Conservation (phyloP, 1,140 invertebrate genomes). For the Zaprionus taronus region DNA sequence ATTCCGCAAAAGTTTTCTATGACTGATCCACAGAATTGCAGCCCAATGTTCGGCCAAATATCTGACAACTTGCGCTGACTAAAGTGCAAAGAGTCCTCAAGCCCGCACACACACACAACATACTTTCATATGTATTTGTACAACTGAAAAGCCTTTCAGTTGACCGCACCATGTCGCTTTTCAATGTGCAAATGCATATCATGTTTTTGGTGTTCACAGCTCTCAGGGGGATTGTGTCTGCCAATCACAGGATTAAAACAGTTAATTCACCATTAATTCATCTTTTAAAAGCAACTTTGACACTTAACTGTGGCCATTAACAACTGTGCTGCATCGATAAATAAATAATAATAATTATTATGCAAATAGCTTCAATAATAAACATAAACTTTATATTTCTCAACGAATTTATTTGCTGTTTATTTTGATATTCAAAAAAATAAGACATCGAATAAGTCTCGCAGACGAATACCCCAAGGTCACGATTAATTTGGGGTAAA, state of each 20-base stretch:
- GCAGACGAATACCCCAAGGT: neutral
- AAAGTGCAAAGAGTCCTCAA: neutral
- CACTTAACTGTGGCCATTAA: neutral
- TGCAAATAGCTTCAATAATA: too few relatives aligned
- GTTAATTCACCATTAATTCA: neutral
- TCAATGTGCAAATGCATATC: neutral
- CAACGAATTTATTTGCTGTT: neutral
- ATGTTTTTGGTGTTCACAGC: neutral
- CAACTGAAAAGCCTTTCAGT: neutral
- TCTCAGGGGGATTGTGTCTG: neutral
- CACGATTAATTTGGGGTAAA: neutral
- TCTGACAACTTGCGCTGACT: neutral
- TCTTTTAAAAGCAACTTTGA: neutral
- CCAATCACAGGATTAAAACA: constrained; percentile 1
- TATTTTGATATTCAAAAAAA: neutral
- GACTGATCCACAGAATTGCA: neutral
- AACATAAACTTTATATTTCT: neutral
- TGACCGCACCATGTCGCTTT: neutral
- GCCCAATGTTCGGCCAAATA: neutral
- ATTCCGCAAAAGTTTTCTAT: neutral
- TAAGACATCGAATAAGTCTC: neutral
- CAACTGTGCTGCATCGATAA: neutral
- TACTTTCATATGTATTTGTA: neutral
- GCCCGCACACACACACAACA: neutral
- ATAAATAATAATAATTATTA: neutral